These are phyloP conservation scores for Dendropsophus ebraccatus DNA, from an alignment of 2,113 vertebrate species.

Conservation along the genomic window DNA sequence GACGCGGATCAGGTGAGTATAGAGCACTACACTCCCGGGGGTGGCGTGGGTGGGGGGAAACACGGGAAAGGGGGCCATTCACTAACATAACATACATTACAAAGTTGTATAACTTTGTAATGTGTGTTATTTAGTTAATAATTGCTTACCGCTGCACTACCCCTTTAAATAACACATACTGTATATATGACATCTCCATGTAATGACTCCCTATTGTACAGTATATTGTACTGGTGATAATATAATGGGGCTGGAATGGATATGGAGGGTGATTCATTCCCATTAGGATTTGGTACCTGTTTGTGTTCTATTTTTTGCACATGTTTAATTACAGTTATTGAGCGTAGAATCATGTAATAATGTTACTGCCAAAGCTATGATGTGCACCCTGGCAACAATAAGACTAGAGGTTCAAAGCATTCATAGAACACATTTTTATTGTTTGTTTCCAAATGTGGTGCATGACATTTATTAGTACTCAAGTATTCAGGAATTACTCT, in stretches of 20 bases:
- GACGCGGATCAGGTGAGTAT: too few species aligned
- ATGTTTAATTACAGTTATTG: not conserved
- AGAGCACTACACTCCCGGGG: too few species aligned
- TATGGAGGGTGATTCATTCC: constrained; percentile 8
- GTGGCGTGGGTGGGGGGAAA: too few species aligned
- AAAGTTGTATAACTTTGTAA: too few species aligned
- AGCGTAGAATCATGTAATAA: not conserved
- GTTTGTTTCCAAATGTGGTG: not conserved
- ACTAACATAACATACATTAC: too few species aligned
- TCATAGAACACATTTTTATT: not conserved
- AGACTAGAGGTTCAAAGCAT: not conserved
- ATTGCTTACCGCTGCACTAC: too few species aligned
- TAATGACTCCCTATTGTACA: not conserved
- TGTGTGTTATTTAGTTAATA: too few species aligned
- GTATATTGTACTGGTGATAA: not conserved
- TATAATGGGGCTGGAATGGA: not conserved
- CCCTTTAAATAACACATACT: too few species aligned
- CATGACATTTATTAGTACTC: not conserved
- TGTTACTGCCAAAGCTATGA: not conserved
- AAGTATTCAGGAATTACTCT: not conserved
- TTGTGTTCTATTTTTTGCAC: not conserved
- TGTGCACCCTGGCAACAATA: not conserved
- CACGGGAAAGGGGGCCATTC: too few species aligned
- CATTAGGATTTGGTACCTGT: not conserved
- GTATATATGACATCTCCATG: not conserved